phyloP scores from a whole-genome alignment of 2,797 vertebrate species.

The Babyrousa celebensis region DNA sequence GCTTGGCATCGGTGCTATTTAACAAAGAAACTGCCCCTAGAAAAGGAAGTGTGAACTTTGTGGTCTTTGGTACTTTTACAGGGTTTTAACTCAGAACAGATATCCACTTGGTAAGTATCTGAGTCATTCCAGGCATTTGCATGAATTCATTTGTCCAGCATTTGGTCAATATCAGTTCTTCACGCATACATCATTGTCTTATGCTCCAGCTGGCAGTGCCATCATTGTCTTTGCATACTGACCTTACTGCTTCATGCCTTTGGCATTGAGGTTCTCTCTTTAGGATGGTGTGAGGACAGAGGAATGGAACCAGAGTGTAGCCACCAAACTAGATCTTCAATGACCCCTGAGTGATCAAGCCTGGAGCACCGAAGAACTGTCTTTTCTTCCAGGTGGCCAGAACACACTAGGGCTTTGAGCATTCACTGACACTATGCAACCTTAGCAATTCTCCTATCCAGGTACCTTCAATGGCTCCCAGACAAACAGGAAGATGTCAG shows the following conservation, averaged over 20 bases:
- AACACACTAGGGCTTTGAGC: not conserved
- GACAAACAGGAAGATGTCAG: not conserved
- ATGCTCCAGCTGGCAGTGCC: not conserved
- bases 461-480: not conserved
- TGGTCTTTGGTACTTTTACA: not conserved
- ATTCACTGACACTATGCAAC: not conserved
- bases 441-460: not conserved
- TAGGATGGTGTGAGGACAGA: not conserved
- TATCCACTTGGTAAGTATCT: not conserved
- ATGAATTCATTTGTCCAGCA: conserved; percentile 5
- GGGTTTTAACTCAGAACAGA: conserved; percentile 17
- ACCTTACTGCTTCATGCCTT: not conserved
- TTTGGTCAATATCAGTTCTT: conserved; percentile 30
- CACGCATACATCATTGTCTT: not conserved
- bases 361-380: not conserved
- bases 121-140: conserved; percentile 1
- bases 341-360: not conserved
- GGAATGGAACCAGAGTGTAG: not conserved
- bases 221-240: not conserved
- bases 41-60: conserved; percentile 7
- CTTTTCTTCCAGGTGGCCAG: not conserved
- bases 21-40: conserved; percentile 12
- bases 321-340: not conserved
- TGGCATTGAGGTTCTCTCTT: not conserved
- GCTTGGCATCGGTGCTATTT: not conserved